Conservation (phyloP, 2,113 vertebrate genomes). For the Corvus hawaiiensis region DNA sequence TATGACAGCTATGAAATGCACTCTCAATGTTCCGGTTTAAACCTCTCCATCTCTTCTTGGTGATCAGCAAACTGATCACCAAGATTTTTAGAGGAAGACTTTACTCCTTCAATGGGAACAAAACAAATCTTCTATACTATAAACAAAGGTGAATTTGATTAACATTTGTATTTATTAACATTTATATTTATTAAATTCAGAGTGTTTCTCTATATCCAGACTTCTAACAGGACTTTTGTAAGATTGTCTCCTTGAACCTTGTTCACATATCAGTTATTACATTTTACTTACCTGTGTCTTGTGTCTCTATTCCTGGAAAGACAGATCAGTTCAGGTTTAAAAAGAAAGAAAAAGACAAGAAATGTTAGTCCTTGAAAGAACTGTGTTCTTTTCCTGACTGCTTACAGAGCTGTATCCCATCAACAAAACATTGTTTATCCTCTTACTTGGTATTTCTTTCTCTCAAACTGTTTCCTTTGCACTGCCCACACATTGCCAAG, state of each 20-base stretch:
- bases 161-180: neutral
- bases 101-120: neutral
- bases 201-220: conserved; percentile 9
- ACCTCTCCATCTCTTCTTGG: neutral
- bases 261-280: neutral
- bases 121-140: neutral
- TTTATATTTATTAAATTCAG: neutral
- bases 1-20: neutral
- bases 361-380: conserved; percentile 33
- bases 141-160: conserved; percentile 9
- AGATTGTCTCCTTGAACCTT: neutral
- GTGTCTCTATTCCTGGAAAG: conserved; percentile 93
- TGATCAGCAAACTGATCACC: neutral
- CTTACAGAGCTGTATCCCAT: neutral
- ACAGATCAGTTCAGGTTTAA: conserved; percentile 35
- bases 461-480: neutral
- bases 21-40: neutral
- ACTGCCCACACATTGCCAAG: neutral
- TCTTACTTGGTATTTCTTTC: neutral
- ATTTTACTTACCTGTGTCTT: conserved; percentile 91
- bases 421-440: neutral
- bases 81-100: neutral
- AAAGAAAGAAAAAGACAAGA: conserved; percentile 52
- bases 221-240: neutral
- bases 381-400: neutral